Conservation (phyloP, 1,140 invertebrate genomes). For the Liolophura sinensis region DNA sequence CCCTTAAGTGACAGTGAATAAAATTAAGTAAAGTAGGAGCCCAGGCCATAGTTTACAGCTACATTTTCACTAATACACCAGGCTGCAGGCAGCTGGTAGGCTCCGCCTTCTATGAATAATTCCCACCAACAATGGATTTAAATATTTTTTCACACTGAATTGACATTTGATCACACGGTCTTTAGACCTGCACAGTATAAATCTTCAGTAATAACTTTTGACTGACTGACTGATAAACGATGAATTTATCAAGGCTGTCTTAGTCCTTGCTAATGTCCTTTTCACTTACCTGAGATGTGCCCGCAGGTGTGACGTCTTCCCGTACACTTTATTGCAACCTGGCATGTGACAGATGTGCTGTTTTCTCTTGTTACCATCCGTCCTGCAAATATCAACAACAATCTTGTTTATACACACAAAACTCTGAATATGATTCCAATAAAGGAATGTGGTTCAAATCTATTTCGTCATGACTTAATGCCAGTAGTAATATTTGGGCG, state of each 20-base stretch:
- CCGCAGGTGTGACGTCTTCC: slow-evolving; percentile 93
- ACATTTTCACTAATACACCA: no score
- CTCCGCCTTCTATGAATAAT: no score
- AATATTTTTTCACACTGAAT: no score
- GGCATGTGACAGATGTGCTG: slow-evolving; percentile 95
- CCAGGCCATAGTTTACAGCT: no score
- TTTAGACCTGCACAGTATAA: no score
- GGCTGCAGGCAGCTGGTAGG: no score
- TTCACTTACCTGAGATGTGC: slow-evolving; percentile 78
- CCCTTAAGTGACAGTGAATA: background rate
- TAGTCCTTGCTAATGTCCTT: no score
- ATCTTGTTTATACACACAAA: background rate
- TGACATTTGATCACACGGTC: no score
- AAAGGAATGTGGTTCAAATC: background rate
- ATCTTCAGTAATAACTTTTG: no score
- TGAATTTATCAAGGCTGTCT: no score
- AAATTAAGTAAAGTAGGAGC: background rate
- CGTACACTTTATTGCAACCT: slow-evolving; percentile 96
- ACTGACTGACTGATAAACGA: no score
- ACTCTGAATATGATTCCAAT: background rate
- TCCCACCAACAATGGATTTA: no score
- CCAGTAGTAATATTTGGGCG: background rate
- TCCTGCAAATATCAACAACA: slow-evolving; percentile 17
- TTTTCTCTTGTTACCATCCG: slow-evolving; percentile 63
- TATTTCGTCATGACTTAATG: slow-evolving; percentile 3